Percentiles rank a stretch among this genome's conserved stretches.
These are phyloP conservation scores for Emydocephalus ijimae DNA, from an alignment of 2,113 vertebrate genomes.

Conservation along the genomic window DNA sequence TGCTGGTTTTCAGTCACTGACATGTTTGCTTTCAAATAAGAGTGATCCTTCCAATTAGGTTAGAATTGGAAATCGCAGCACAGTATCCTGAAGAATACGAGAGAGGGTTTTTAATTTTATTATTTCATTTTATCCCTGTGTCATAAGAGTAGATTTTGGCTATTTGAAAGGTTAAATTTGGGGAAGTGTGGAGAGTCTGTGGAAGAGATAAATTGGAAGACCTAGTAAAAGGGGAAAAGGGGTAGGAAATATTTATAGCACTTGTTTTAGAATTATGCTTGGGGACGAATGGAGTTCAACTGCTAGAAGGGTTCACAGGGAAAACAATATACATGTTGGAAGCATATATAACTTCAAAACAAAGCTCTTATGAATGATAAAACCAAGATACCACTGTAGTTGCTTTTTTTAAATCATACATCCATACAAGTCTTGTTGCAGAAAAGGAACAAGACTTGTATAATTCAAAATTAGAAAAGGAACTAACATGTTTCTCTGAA, in stretches of 20 bases:
- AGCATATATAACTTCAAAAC: neutral
- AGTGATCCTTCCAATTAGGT: neutral
- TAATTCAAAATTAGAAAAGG: neutral
- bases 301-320: neutral
- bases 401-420: neutral
- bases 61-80: neutral
- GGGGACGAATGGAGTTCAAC: neutral
- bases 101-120: neutral
- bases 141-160: neutral
- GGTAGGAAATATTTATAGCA: neutral
- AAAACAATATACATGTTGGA: neutral
- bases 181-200: neutral
- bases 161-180: neutral
- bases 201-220: neutral
- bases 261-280: neutral
- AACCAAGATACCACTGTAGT: neutral
- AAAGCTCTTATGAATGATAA: neutral
- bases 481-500: neutral
- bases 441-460: neutral
- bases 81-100: neutral
- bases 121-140: neutral
- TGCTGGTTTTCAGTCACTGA: neutral
- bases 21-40: neutral
- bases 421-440: neutral
- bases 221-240: neutral